A percentile compares a stretch with the other conserved stretches of the same genome.
Evolutionary conservation across 2,797 vertebrate genomes (phyloP).

Genomic region (Enteromius fasciolatus): DNA sequence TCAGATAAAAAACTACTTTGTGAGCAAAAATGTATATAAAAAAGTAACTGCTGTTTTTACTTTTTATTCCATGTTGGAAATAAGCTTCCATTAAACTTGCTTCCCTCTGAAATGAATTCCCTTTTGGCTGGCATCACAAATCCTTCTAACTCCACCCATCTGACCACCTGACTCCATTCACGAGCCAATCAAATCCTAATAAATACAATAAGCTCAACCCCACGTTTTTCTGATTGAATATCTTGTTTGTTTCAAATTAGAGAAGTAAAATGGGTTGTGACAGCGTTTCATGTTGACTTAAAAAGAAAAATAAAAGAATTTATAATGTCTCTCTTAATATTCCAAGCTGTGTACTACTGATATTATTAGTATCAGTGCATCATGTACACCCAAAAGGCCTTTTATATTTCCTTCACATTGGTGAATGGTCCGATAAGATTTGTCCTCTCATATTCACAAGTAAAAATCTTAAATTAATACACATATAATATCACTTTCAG

Average conservation of each 20-base stretch:
- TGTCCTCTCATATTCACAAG: conserved; percentile 31
- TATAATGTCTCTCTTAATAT: background rate
- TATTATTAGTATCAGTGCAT: conserved; percentile 6
- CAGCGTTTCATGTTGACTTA: conserved; percentile 7
- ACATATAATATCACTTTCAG: conserved; percentile 47
- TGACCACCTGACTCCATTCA: background rate
- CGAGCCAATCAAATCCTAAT: conserved; percentile 1
- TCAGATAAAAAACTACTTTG: background rate
- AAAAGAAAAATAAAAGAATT: background rate
- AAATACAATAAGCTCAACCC: background rate
- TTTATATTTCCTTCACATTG: conserved; percentile 57
- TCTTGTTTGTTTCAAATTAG: background rate
- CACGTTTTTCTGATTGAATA: background rate
- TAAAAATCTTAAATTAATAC: conserved; percentile 59
- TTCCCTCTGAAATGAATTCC: background rate
- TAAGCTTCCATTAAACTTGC: background rate
- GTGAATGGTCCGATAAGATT: conserved; percentile 61
- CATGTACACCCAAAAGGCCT: conserved; percentile 49
- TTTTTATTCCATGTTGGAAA: background rate
- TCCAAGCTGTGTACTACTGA: conserved; percentile 29
- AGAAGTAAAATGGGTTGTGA: background rate
- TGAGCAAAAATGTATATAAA: background rate
- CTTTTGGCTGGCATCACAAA: background rate
- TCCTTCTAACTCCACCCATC: background rate
- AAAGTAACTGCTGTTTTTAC: background rate